phyloP scores from a whole-genome alignment of 2,888 invertebrate species.

The Augiades crinisus region DNA sequence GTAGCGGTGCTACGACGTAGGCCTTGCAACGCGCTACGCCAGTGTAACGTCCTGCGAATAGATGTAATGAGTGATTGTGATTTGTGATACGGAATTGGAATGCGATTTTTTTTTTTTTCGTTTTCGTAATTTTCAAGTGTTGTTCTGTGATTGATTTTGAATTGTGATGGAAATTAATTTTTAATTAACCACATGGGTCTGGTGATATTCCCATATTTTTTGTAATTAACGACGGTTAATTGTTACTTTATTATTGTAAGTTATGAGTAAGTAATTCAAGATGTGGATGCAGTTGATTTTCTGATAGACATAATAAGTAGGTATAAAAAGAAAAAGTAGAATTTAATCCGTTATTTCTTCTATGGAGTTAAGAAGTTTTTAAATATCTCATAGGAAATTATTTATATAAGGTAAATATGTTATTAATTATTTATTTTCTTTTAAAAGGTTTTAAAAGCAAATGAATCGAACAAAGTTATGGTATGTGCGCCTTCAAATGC shows the following conservation, averaged over 20 bases:
- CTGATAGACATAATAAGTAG: slow-evolving; percentile 8
- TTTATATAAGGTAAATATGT: too few species aligned
- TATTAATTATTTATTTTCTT: too few species aligned
- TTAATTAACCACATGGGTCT: slow-evolving; percentile 12
- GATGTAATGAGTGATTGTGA: slow-evolving; percentile 55
- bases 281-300: slow-evolving; percentile 6
- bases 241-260: slow-evolving; percentile 7
- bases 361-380: too few species aligned
- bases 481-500: slow-evolving; percentile 54
- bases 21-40: slow-evolving; percentile 44
- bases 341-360: too few species aligned
- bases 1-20: slow-evolving; percentile 59
- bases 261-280: slow-evolving; percentile 6
- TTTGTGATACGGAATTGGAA: slow-evolving; percentile 48
- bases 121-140: slow-evolving; percentile 1
- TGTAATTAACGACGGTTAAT: slow-evolving; percentile 7
- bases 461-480: slow-evolving; percentile 26
- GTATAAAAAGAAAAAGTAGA: too few species aligned
- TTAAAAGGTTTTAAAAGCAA: not conserved
- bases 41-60: slow-evolving; percentile 50
- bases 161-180: slow-evolving; percentile 5
- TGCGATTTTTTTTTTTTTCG: slow-evolving; percentile 39
- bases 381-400: too few species aligned
- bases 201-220: slow-evolving; percentile 3
- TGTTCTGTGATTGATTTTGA: slow-evolving; percentile 4